Conservation (phyloP, 2,113 vertebrate species). For the Cranoglanis bouderius region DNA sequence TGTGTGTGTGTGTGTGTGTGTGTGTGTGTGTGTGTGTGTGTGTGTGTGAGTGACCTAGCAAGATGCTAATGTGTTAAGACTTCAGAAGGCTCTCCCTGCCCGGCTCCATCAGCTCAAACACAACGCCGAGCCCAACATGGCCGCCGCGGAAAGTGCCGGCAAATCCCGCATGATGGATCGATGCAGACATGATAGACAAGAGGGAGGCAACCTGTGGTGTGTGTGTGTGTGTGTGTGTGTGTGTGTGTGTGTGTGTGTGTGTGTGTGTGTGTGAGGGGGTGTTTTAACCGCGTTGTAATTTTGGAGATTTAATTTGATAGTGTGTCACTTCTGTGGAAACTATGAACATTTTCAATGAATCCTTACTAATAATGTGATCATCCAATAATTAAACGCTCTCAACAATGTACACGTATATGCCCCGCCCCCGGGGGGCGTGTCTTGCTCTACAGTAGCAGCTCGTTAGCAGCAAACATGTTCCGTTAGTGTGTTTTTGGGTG, state of each 20-base stretch:
- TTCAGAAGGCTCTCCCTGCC: conserved; percentile 79
- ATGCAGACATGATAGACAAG: conserved; percentile 86
- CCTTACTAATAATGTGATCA: too few relatives aligned
- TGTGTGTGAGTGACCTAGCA: neutral
- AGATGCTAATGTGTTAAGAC: conserved; percentile 95
- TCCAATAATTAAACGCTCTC: neutral
- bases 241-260: conserved; percentile 27
- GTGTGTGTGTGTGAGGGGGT: neutral
- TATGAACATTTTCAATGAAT: too few relatives aligned
- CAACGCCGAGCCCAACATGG: conserved; percentile 88
- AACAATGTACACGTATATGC: neutral
- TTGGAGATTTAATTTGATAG: too few relatives aligned
- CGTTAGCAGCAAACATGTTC: neutral
- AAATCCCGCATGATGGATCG: conserved; percentile 92
- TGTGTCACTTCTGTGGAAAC: neutral
- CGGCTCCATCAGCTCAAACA: conserved; percentile 96
- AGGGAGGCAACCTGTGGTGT: conserved; percentile 61
- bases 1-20: neutral
- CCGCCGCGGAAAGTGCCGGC: conserved; percentile 81
- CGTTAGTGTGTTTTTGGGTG: too few relatives aligned
- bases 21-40: conserved; percentile 4
- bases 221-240: conserved; percentile 39
- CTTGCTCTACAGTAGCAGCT: neutral
- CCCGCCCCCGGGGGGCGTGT: neutral
- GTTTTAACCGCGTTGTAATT: too few relatives aligned